Evolutionary conservation across 37 sponge, comb jelly and placozoan genomes (phyloP), one percentile per base, ranked within the genome.

Genomic region (Bolinopsis microptera): DNA sequence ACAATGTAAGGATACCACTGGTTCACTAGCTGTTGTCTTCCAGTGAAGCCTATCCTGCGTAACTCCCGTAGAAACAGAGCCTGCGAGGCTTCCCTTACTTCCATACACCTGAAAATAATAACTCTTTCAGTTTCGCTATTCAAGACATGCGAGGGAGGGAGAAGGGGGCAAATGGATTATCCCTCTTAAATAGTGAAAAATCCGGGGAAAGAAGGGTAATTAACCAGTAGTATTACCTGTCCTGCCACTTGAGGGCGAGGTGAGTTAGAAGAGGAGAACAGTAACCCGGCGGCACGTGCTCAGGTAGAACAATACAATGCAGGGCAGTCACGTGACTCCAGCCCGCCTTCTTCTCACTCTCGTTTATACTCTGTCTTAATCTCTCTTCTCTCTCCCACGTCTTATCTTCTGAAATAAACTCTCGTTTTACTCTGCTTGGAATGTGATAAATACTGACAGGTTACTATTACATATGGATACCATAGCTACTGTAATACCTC

Each of bases 321-420:
- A 86, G 90, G 5, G 90, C 90, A 1, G 90, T 86, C 23, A 86
- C 90, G 36, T 86, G 90, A 38, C 90, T 86, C 90, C 90, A 86
- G 25, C 90, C 90, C 3, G 90, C 90, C 61, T 86, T 86, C 48
- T 86, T 86, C 90, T 86, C 90, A 86, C 90, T 86, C 36, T 86
- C 90, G 36, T 86, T 86, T 18, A 86, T 86, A 38, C 90, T 86
- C 30, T 86, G 90, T 39, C 90, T 86, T 9, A 86, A 8, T 16
- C 38, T n/a, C 30, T 86, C 90, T 48, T 86, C 90, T 27, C 90
- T 18, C 1, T 86, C 90, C 2, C 25, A 2, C n/a, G 61, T 36
- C 40, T 23, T 86, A 25, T 86, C 61, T 30, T 72, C 75, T 72
- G 26, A 21, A 72, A 30, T 67, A 67, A 21, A 67, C 13, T 21